Base-by-base conservation (phyloP, 2,888 invertebrate species). In the Plagiodera versicolora region DNA sequence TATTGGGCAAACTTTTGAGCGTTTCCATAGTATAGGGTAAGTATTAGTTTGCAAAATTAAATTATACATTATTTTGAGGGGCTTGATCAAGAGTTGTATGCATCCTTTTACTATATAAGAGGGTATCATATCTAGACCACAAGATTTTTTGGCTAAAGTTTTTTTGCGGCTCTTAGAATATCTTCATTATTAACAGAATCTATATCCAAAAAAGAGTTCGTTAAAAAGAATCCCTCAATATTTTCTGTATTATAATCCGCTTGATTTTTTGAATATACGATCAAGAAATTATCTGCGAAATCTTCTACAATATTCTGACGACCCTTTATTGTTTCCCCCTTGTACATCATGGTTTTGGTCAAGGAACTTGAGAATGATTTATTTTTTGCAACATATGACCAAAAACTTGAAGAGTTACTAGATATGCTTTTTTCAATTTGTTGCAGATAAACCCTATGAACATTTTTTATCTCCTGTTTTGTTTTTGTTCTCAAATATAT, bases 81-180 rank as follows among this genome's bases (percentile, higher is more conserved):
- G 32, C 32, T 9, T 32, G 32, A 18, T 45, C 45, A 45, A 45
- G 45, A 45, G 5, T 45, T 45, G 45, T 5, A 45, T 16, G 45
- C 45, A 45, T 47, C 47, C 47, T 47, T 47, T 11, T 19, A 47
- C 47, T 47, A 47, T 47, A 47, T 46, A 46, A 46, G 46, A 46
- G 46, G n/a, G 46, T 17, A 46, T 16, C 17, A 16, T 47, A 16
- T 47, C 17, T 47, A 6, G 24, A 6, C 3, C 24, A 24, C 24
- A 24, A 24, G 24, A 24, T 24, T 24, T 24, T 24, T 24, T 24
- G 24, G 11, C 32, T 32, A 2, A 32, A 32, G 11, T 5, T 32
- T 32, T 32, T 32, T 32, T 11, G 32, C 32, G 32, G 32, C 32
- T 32, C 32, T 32, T 32, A 32, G 32, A 32, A 32, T 32, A 32